phyloP scores from a whole-genome alignment of 2,888 invertebrate genomes.

The Stegophylla sp. region DNA sequence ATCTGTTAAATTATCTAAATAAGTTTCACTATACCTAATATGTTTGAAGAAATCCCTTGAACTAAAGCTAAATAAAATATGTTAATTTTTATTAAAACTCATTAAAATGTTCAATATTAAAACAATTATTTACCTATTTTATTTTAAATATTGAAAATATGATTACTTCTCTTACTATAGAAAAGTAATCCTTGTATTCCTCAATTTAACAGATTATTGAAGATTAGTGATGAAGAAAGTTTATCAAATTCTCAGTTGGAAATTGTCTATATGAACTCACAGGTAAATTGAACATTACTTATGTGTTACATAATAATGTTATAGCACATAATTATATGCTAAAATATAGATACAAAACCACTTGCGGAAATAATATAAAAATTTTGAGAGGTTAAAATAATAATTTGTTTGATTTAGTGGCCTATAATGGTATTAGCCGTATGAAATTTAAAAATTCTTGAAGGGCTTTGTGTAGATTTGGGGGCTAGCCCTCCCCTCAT shows the following conservation, averaged over 20 bases:
- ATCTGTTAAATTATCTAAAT: no score
- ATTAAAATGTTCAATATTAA: neutral
- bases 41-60: neutral
- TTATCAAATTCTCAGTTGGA: neutral
- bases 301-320: constrained; percentile 4
- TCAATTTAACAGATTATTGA: constrained; percentile 6
- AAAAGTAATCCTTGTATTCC: constrained; percentile 17
- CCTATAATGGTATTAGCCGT: no score
- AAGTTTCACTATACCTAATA: no score
- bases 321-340: no score
- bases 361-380: no score
- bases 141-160: neutral
- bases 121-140: neutral
- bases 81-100: neutral
- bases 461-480: no score
- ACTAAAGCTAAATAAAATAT: neutral
- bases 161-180: constrained; percentile 10
- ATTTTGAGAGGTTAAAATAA: no score
- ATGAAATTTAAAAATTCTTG: no score
- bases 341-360: no score
- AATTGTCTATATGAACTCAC: neutral
- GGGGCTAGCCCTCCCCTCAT: no score
- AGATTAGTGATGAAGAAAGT: neutral
- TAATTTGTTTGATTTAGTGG: no score
- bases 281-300: constrained; percentile 28